Base-by-base conservation (phyloP, 2,797 vertebrate species). In the Chaenodraco wilsoni region DNA sequence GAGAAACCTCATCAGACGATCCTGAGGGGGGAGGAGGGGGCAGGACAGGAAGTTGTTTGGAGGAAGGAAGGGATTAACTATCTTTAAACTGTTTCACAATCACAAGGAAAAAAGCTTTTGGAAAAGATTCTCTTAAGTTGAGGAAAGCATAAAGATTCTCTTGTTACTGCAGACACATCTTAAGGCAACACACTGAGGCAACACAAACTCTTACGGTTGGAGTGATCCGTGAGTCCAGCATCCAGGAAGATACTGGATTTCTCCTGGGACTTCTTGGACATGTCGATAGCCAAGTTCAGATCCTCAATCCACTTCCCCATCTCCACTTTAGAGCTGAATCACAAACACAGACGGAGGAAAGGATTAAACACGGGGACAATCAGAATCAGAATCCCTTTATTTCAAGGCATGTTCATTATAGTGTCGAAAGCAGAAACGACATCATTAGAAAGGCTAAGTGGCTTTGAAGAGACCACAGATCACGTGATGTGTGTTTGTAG, bases 251-350 rank as follows among this genome's bases (percentile, higher is more conserved):
- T 58, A 9, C 91, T 94, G 0, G 94, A 89, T 16, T 94, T 94
- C 79, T 95, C 94, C 5, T 93, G 89, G 0, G 91, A 91, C 78
- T 93, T 96, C 91, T 96, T 97, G 65, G 96, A 94, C 83, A 96
- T 90, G 55, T 98, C 95, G 3, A 99, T 98, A 0, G 98, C 96
- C 7, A 94, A 43, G 60, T 96, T 97, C 6, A 99, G 91, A 83
- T 99, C 98, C n/a, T 96, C 95, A 57, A 97, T 96, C 98, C 98
- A 99, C 86, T 98, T 98, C 19, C 95, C 93, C 95, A 98, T 99
- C 87, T 99, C 98, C 78, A 97, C 88, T 68, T 92, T 96, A 8
- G 96, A 97, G 83, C 98, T 99, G 87, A 13, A 49, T 21, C 12
- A 73, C 52, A 77, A 51, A 74, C 4, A 77, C 40, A 64, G 5